These are phyloP conservation scores for Oreochromis aureus DNA, from an alignment of 2,113 vertebrate species.

Conservation along the genomic window DNA sequence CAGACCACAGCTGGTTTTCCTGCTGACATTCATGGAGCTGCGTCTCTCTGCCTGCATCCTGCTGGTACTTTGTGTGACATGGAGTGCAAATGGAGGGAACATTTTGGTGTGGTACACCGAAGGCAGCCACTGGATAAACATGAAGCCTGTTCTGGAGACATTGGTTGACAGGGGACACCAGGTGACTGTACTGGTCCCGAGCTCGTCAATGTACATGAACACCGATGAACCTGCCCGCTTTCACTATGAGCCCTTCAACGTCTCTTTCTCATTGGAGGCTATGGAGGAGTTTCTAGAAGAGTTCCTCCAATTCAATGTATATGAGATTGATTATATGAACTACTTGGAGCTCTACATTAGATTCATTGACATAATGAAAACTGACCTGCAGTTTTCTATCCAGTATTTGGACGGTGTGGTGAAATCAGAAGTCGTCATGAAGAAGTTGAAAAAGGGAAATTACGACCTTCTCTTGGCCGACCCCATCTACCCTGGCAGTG, in stretches of 20 bases:
- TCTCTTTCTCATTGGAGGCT: constrained; percentile 1
- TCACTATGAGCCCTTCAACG: constrained; percentile 38
- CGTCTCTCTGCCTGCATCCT: constrained; percentile 5
- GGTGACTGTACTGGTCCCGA: constrained; percentile 65
- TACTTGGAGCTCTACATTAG: constrained; percentile 33
- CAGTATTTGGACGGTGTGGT: constrained; percentile 52
- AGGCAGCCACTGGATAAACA: constrained; percentile 74
- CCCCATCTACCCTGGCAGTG: constrained; percentile 50
- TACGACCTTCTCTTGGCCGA: constrained; percentile 70
- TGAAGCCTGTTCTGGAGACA: constrained; percentile 64
- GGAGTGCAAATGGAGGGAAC: constrained; percentile 59
- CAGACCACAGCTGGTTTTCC: background rate
- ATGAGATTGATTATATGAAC: constrained; percentile 49
- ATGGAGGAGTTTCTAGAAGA: constrained; percentile 15
- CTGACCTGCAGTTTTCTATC: background rate
- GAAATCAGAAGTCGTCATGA: constrained; percentile 50
- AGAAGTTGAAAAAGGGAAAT: constrained; percentile 48
- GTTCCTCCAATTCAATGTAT: constrained; percentile 42
- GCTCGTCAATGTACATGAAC: constrained; percentile 25
- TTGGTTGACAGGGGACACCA: constrained; percentile 62
- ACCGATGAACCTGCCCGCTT: constrained; percentile 17
- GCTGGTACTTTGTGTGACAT: constrained; percentile 47
- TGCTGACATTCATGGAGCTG: background rate
- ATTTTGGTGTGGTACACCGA: constrained; percentile 72
- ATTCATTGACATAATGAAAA: background rate